Evolutionary conservation across 35 echinoderm and acorn worm species (phyloP).

Genomic region (Patiria miniata): DNA sequence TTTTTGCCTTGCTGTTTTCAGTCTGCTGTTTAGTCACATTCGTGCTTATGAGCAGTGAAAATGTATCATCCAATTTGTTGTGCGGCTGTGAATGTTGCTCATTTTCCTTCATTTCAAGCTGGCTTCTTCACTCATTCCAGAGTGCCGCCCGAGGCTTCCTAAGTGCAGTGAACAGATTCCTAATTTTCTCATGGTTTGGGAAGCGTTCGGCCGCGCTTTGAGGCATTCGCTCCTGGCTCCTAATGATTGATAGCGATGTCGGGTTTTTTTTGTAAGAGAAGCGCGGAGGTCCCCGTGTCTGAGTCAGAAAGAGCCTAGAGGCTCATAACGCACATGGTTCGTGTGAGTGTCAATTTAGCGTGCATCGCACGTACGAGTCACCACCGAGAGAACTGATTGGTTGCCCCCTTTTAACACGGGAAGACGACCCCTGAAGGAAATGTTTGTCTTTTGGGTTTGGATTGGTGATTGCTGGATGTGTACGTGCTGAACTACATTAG

Average conservation of each 20-base stretch:
- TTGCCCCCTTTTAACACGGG: neutral
- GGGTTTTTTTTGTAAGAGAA: neutral
- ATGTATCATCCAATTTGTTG: too few species aligned
- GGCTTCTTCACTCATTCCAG: neutral
- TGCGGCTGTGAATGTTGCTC: too few species aligned
- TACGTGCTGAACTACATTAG: too few species aligned
- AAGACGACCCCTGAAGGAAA: neutral
- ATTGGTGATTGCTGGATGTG: too few species aligned
- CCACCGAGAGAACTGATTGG: neutral
- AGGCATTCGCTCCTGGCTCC: neutral
- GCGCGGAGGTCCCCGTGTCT: neutral
- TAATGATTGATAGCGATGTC: neutral
- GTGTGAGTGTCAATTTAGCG: neutral
- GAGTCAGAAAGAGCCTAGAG: constrained; percentile 8
- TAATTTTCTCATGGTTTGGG: neutral
- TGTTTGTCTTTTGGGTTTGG: constrained; percentile 3
- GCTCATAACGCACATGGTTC: constrained; percentile 13
- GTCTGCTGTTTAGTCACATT: too few species aligned
- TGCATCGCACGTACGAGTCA: neutral
- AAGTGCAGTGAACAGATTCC: neutral
- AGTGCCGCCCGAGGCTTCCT: neutral
- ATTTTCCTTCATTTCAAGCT: neutral
- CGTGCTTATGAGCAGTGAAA: too few species aligned
- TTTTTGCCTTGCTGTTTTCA: too few species aligned
- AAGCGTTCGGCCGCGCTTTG: neutral